Conservation (phyloP, 2,113 vertebrate species). For the Ctenomys sociabilis region DNA sequence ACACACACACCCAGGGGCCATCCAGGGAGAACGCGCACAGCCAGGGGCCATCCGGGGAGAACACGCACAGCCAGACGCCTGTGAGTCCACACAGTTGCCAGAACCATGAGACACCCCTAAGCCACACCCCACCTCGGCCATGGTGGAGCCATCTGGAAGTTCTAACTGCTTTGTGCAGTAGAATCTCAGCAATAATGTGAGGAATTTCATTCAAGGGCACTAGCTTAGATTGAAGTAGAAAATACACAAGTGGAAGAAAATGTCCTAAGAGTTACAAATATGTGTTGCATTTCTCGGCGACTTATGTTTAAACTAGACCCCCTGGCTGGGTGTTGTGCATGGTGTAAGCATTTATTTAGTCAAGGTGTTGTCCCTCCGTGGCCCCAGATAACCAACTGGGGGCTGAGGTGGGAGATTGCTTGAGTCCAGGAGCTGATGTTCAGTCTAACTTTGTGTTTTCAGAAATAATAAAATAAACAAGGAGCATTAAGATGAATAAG, state of each 20-base stretch:
- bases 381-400: neutral
- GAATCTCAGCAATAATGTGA: neutral
- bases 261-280: neutral
- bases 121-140: accelerated
- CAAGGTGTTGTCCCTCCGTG: neutral
- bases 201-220: neutral
- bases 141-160: accelerated
- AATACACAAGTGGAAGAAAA: neutral
- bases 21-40: too few relatives aligned
- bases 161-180: neutral
- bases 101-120: accelerated
- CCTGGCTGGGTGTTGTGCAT: neutral
- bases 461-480: neutral
- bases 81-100: neutral
- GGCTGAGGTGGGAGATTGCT: neutral
- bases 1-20: too few relatives aligned
- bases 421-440: neutral
- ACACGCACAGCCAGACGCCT: too few relatives aligned
- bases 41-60: too few relatives aligned
- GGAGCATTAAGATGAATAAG: neutral
- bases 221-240: neutral
- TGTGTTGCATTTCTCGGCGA: neutral
- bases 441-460: neutral
- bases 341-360: neutral
- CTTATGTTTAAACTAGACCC: neutral